Evolutionary conservation across 2,797 vertebrate genomes (phyloP).

Genomic region (Parambassis ranga): DNA sequence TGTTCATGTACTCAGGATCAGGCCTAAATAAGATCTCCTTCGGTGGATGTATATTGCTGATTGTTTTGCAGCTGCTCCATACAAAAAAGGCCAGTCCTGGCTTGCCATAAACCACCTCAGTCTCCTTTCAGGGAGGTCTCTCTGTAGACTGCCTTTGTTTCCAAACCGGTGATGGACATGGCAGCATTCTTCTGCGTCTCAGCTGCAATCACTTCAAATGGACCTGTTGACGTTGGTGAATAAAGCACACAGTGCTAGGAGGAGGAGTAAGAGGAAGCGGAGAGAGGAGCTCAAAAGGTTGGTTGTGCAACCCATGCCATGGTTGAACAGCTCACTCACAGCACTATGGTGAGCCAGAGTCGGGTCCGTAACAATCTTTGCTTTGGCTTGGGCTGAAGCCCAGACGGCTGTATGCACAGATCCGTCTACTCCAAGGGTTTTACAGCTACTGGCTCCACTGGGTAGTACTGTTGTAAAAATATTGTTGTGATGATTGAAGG

Average conservation of each 20-base stretch:
- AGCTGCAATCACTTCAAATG: slow-evolving; percentile 38
- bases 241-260: slow-evolving; percentile 43
- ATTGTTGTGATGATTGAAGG: not conserved
- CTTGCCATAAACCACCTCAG: slow-evolving; percentile 12
- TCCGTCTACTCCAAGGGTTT: slow-evolving; percentile 6
- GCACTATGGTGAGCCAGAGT: slow-evolving; percentile 50
- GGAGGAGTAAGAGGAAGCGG: slow-evolving; percentile 58
- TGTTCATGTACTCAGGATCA: not conserved
- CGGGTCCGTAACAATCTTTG: slow-evolving; percentile 11
- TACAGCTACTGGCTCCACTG: not conserved
- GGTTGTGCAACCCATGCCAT: slow-evolving; percentile 49
- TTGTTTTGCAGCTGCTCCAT: slow-evolving; percentile 8
- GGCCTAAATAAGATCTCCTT: slow-evolving; percentile 11
- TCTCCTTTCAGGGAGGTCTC: slow-evolving; percentile 28
- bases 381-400: not conserved
- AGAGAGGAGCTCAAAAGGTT: slow-evolving; percentile 35
- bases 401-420: slow-evolving; percentile 9
- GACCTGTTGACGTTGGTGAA: slow-evolving; percentile 37
- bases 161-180: slow-evolving; percentile 34
- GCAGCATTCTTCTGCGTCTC: slow-evolving; percentile 26
- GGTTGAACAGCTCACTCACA: slow-evolving; percentile 50
- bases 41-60: not conserved
- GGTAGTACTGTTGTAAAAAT: not conserved
- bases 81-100: slow-evolving; percentile 12
- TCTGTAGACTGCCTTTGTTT: slow-evolving; percentile 25